Evolutionary conservation across 2,888 invertebrate genomes (phyloP).

Genomic region (Microdon myrmicae): DNA sequence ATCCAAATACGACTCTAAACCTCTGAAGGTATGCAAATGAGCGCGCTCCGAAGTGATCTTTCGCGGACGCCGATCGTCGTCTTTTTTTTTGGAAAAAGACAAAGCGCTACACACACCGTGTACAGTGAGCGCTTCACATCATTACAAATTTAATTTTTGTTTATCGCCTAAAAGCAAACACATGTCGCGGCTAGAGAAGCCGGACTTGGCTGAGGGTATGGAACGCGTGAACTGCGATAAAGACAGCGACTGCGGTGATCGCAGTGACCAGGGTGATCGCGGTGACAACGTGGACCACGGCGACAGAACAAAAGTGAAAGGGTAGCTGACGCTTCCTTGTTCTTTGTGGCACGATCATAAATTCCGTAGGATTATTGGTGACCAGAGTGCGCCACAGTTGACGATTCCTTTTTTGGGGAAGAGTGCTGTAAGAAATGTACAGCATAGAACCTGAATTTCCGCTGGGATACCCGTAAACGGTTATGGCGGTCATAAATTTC

Average conservation of each 20-base stretch:
- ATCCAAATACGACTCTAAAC: constrained; percentile 12
- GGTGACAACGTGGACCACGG: no score
- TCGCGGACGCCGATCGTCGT: constrained; percentile 24
- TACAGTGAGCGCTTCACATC: constrained; percentile 26
- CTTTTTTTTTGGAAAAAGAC: no score
- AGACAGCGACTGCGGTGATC: constrained; percentile 11
- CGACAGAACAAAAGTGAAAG: constrained; percentile 44
- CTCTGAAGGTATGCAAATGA: no score
- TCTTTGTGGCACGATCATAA: constrained; percentile 38
- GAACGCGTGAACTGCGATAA: no score
- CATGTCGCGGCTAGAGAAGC: constrained; percentile 33
- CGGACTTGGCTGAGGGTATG: constrained; percentile 5
- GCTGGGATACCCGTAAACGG: constrained; percentile 49
- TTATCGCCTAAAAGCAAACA: constrained; percentile 47
- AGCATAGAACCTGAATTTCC: constrained; percentile 44
- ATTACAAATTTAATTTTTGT: constrained; percentile 34
- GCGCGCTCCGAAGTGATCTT: no score
- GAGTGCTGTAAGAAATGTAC: constrained; percentile 26
- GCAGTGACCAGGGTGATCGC: no score
- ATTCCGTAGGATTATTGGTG: constrained; percentile 35
- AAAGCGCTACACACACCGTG: constrained; percentile 31
- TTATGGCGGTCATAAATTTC: constrained; percentile 48
- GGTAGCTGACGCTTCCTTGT: constrained; percentile 43
- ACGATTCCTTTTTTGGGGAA: constrained; percentile 29
- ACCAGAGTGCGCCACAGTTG: constrained; percentile 30